These are phyloP conservation scores for Sceloporus tristichus DNA, from an alignment of 2,113 vertebrate species.

Conservation along the genomic window DNA sequence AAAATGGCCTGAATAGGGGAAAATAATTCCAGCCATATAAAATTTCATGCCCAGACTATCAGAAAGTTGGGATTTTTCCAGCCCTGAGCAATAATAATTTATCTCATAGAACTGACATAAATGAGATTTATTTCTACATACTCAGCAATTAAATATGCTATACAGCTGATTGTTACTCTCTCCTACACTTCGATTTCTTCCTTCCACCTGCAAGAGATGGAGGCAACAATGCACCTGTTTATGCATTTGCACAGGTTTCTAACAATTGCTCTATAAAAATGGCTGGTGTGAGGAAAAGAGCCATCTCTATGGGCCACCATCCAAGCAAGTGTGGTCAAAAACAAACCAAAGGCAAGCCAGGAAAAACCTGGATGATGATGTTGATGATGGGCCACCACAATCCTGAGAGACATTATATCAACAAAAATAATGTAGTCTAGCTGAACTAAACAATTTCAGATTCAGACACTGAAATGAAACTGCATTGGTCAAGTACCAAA, in stretches of 20 bases:
- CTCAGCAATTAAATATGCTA: neutral
- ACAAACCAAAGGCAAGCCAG: neutral
- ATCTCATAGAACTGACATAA: neutral
- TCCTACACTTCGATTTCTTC: neutral
- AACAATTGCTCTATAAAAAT: neutral
- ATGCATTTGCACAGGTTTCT: no score
- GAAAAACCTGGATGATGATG: neutral
- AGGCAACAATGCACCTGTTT: neutral
- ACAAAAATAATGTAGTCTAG: neutral
- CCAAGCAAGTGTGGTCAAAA: neutral
- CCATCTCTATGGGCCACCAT: neutral
- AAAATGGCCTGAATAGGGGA: neutral
- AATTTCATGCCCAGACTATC: neutral
- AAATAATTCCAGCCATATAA: neutral
- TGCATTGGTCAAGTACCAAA: neutral
- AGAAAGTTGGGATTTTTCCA: neutral
- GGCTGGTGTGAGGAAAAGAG: neutral
- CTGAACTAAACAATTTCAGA: neutral
- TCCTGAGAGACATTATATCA: neutral
- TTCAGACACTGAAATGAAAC: neutral
- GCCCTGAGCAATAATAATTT: neutral
- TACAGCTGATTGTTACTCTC: neutral
- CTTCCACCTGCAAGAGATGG: neutral
- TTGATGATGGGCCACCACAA: neutral
- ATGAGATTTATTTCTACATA: neutral